These are phyloP conservation scores for Cryptophagus acutangulus DNA, from an alignment of 2,888 invertebrate genomes.

Conservation along the genomic window DNA sequence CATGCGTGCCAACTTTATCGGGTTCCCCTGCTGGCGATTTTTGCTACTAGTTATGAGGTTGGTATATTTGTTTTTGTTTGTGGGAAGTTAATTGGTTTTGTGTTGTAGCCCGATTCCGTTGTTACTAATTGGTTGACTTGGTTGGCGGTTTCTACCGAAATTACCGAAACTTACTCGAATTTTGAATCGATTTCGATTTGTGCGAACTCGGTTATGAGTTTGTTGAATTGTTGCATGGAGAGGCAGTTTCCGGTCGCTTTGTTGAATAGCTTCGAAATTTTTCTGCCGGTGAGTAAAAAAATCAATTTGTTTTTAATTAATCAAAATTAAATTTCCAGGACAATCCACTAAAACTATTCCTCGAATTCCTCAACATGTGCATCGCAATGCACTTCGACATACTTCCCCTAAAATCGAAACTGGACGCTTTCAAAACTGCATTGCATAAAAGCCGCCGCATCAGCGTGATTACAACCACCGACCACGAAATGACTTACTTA, in stretches of 20 bases:
- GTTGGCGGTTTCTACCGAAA: slow-evolving; percentile 44
- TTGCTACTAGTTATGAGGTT: slow-evolving; percentile 68
- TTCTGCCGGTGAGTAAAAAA: slow-evolving; percentile 8
- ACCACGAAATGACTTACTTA: slow-evolving; percentile 49
- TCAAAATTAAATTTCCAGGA: too few relatives aligned
- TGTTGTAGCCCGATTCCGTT: slow-evolving; percentile 57
- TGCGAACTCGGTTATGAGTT: slow-evolving; percentile 33
- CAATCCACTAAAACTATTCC: slow-evolving; percentile 53
- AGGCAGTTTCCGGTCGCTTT: background rate
- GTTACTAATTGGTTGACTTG: slow-evolving; percentile 59
- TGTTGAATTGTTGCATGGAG: slow-evolving; percentile 53
- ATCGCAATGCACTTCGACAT: slow-evolving; percentile 39
- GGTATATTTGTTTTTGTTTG: slow-evolving; percentile 17
- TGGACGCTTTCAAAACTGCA: slow-evolving; percentile 44
- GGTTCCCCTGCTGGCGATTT: slow-evolving; percentile 59
- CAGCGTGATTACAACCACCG: slow-evolving; percentile 35
- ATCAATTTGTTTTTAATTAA: too few relatives aligned
- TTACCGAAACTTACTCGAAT: background rate
- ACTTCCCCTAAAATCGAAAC: slow-evolving; percentile 30
- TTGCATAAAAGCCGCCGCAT: slow-evolving; percentile 35
- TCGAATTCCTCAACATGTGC: slow-evolving; percentile 39
- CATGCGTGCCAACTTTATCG: slow-evolving; percentile 55
- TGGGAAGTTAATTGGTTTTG: background rate
- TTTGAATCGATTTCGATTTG: slow-evolving; percentile 7
- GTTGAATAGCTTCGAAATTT: slow-evolving; percentile 2